Evolutionary conservation across 1,140 invertebrate genomes (phyloP), one percentile per base, ranked within the genome.

Genomic region (Cydia amplana): DNA sequence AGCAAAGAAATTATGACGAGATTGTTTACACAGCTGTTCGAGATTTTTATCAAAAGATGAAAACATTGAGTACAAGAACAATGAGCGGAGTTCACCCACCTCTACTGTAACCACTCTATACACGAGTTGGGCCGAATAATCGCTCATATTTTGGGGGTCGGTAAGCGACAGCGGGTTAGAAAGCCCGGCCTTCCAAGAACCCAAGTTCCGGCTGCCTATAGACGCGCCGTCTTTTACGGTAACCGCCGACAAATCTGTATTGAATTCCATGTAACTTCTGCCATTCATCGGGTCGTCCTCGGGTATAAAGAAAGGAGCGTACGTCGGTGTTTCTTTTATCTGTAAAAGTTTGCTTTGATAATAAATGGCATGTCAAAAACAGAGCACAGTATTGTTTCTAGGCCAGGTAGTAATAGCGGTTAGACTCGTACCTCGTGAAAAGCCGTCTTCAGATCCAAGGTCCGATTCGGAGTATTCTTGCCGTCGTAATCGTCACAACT

Each of bases 61-160:
- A 70, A 70, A 70, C 65, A 70, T 70, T 70, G 32, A 70, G 32
- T 18, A 36, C 65, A 70, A 70, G 65, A 70, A 70, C 65, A 70
- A 70, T 70, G 65, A 70, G 65, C 63, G 73, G 77, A 84, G 83
- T 86, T 88, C 85, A 83, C 91, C 88, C 88, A 96, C 96, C 86
- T 96, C 93, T 7, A 97, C 95, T 0, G 96, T 97, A 6, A 96
- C 96, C 60, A 98, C 95, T 70, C 96, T 94, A 88, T 97, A 98
- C 7, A 96, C 96, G 63, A 96, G 95, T 80, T 96, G 94, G 2
- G 97, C 96, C 0, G 96, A 96, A 72, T 96, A 95, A 86, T 97
- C 97, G 70, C 93, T 94, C 88, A 97, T 95, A 20, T 94, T 94
- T 64, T 94, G 91, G 9, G 94, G 93, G 81, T 96, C 94, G 18